phyloP scores from a whole-genome alignment of 2,113 vertebrate species.

The Centropus bengalensis region DNA sequence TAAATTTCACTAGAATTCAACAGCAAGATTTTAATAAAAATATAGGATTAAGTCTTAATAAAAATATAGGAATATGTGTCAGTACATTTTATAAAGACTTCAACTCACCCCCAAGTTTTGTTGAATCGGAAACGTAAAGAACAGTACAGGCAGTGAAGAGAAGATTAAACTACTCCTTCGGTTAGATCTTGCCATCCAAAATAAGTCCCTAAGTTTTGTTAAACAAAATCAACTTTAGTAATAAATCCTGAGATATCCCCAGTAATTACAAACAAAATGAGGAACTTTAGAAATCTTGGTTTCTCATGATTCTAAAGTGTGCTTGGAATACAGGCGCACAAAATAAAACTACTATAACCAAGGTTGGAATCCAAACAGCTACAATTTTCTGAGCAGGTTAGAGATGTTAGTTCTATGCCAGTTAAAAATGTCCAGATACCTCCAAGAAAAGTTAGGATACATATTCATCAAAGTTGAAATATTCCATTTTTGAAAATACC shows the following conservation, averaged over 20 bases:
- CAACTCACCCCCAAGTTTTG: background rate
- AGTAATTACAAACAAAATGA: background rate
- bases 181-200: background rate
- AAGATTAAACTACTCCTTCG: background rate
- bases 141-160: background rate
- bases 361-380: background rate
- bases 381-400: background rate
- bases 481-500: background rate
- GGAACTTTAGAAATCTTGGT: fast-evolving
- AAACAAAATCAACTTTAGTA: background rate
- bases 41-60: background rate
- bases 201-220: background rate
- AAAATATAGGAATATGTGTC: background rate
- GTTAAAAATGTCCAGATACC: background rate
- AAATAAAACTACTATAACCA: background rate
- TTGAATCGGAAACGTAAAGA: background rate
- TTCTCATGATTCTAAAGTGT: background rate
- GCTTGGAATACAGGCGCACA: background rate
- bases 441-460: background rate
- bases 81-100: background rate
- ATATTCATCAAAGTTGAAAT: background rate
- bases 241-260: background rate
- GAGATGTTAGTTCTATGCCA: background rate
- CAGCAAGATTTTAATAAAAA: background rate
- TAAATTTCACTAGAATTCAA: background rate